Base-by-base conservation (phyloP, 2,888 invertebrate genomes). In the Prionchulus punctatus region DNA sequence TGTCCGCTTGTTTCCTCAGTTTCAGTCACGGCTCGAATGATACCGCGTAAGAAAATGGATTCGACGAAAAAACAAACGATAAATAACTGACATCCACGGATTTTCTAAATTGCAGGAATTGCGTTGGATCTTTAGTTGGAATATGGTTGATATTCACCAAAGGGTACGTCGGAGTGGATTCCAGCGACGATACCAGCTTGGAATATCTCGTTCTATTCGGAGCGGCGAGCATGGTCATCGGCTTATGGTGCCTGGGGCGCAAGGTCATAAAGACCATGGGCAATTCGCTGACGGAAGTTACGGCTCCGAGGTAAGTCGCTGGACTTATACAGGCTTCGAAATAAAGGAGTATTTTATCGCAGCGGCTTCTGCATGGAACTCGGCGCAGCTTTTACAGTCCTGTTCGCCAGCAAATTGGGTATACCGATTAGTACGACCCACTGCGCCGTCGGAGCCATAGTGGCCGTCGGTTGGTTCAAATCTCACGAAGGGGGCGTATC, bases 21-120 rank as follows among this genome's bases (percentile, higher is more conserved):
- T 96, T 96, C 73, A 94, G 94, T n/a, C 96, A 96, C 68, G 96
- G 96, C 30, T 94, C 94, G 23, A 96, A 96, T 71, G 65, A 65
- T 54, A 65, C 65, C 7, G 65, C 59, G 59, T 59, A 43, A n/a
- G n/a, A n/a, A n/a, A n/a, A n/a, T n/a, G n/a, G n/a, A n/a, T n/a
- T n/a, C n/a, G n/a, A n/a, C n/a, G n/a, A n/a, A n/a, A n/a, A n/a
- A n/a, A n/a, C n/a, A n/a, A n/a, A n/a, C n/a, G n/a, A n/a, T n/a
- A n/a, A n/a, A n/a, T n/a, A n/a, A n/a, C n/a, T n/a, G n/a, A n/a
- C n/a, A n/a, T n/a, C n/a, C n/a, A n/a, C n/a, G n/a, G n/a, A n/a
- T n/a, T n/a, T n/a, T n/a, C n/a, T 23, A 45, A 45, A 45, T 45
- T 45, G 15, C 23, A 60, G 63, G 25, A 66, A 66, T 56, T 61